Conservation (phyloP, 2,797 vertebrate species). For the Knipowitschia caucasica region DNA sequence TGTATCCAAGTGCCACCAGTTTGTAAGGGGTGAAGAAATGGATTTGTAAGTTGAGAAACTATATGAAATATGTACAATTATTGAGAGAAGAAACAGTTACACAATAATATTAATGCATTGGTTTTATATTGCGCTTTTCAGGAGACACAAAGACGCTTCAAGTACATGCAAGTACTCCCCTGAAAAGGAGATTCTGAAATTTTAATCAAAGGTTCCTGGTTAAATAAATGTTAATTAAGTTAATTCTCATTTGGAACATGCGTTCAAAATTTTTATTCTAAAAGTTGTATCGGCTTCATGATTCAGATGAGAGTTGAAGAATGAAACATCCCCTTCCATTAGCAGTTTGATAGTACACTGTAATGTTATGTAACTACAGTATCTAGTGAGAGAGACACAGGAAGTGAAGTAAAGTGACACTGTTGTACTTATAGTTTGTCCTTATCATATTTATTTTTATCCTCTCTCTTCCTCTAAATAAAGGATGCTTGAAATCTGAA, state of each 20-base stretch:
- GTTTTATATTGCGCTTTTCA: no score
- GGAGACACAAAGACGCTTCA: no score
- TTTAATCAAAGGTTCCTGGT: no score
- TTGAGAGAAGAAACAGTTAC: no score
- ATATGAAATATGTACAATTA: no score
- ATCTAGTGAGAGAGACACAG: not conserved
- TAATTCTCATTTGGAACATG: no score
- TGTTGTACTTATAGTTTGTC: not conserved
- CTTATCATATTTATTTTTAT: not conserved
- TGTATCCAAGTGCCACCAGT: not conserved
- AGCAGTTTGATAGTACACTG: not conserved
- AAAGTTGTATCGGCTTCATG: not conserved
- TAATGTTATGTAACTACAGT: not conserved
- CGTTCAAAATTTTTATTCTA: no score
- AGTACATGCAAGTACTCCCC: no score
- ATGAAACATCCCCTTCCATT: not conserved
- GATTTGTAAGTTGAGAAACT: no score
- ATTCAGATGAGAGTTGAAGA: not conserved
- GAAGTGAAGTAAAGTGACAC: not conserved
- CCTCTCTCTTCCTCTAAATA: not conserved
- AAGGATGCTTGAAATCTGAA: constrained; percentile 24
- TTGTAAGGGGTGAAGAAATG: not conserved
- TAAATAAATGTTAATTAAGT: no score
- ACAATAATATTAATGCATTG: no score
- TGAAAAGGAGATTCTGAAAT: no score